A percentile compares a stretch with the other conserved stretches of the same genome.
Evolutionary conservation across 2,113 vertebrate genomes (phyloP).

Genomic region (Phaethon lepturus): DNA sequence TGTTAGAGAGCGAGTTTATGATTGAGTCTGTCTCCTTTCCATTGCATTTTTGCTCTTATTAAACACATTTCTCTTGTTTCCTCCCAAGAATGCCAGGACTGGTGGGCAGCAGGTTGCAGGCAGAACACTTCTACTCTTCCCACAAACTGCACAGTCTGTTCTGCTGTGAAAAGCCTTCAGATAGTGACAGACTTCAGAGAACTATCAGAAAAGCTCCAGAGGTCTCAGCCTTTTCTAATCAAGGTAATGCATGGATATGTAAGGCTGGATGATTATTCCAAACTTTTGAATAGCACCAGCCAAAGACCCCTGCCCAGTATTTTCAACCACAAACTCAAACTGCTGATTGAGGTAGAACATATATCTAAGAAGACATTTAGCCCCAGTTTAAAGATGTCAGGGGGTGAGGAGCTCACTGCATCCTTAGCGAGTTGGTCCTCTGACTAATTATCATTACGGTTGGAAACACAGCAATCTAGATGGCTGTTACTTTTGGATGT

Average conservation of each 20-base stretch:
- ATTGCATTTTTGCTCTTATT: background rate
- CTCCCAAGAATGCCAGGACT: conserved; percentile 73
- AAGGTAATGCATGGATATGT: conserved; percentile 68
- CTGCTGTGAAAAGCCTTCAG: conserved; percentile 64
- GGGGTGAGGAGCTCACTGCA: background rate
- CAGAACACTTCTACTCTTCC: conserved; percentile 65
- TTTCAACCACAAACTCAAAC: background rate
- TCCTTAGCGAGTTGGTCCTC: background rate
- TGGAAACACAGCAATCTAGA: background rate
- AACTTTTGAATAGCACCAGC: background rate
- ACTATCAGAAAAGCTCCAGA: conserved; percentile 62
- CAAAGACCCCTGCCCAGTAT: background rate
- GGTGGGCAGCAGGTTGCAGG: conserved; percentile 70
- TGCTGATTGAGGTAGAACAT: background rate
- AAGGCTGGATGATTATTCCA: background rate
- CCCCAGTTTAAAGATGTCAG: background rate
- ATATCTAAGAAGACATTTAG: background rate
- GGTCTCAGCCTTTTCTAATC: conserved; percentile 74
- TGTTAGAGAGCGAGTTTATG: background rate
- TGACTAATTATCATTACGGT: background rate
- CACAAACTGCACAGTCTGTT: conserved; percentile 74
- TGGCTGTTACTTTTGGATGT: background rate
- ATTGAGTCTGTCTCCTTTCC: background rate
- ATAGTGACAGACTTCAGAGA: conserved; percentile 57
- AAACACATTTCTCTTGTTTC: background rate